Percentiles rank a stretch among this genome's conserved stretches.
Conservation (phyloP, 2,888 invertebrate species). For the Cheilosia impressa region DNA sequence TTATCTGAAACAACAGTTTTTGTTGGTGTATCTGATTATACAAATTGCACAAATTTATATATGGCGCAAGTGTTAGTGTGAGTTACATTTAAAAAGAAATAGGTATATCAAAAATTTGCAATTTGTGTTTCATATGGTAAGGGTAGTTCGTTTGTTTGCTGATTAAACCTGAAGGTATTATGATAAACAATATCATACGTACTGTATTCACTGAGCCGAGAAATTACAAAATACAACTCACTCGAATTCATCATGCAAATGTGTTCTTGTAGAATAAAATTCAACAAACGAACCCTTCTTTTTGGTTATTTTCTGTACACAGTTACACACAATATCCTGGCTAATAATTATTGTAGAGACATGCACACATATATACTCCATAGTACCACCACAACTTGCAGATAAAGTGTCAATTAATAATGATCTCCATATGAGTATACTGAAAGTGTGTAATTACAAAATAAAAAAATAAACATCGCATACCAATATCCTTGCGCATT, state of each 20-base stretch:
- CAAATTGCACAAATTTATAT: constrained; percentile 6
- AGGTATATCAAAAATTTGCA: constrained; percentile 5
- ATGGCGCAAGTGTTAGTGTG: constrained; percentile 11
- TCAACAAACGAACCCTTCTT: constrained; percentile 33
- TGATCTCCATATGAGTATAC: constrained; percentile 2
- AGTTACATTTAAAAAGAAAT: constrained; percentile 1
- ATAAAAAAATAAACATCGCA: constrained; percentile 77
- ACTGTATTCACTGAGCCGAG: too few species aligned
- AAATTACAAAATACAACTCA: too few species aligned
- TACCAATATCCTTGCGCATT: constrained; percentile 92
- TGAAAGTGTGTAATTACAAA: constrained; percentile 30
- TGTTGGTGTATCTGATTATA: constrained; percentile 32
- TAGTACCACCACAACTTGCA: constrained; percentile 57
- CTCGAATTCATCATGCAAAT: background rate
- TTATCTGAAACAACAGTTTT: constrained; percentile 86
- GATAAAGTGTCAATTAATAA: constrained; percentile 33
- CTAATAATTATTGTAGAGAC: constrained; percentile 52
- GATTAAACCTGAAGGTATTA: background rate
- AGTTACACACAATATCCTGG: constrained; percentile 35
- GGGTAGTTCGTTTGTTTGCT: background rate
- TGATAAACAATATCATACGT: too few species aligned
- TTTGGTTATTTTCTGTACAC: background rate
- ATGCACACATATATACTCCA: constrained; percentile 50
- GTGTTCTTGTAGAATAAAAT: background rate
- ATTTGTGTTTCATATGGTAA: background rate